Evolutionary conservation across 92 coral and sea anemone genomes (phyloP).

Genomic region (Palythoa heliodiscus): DNA sequence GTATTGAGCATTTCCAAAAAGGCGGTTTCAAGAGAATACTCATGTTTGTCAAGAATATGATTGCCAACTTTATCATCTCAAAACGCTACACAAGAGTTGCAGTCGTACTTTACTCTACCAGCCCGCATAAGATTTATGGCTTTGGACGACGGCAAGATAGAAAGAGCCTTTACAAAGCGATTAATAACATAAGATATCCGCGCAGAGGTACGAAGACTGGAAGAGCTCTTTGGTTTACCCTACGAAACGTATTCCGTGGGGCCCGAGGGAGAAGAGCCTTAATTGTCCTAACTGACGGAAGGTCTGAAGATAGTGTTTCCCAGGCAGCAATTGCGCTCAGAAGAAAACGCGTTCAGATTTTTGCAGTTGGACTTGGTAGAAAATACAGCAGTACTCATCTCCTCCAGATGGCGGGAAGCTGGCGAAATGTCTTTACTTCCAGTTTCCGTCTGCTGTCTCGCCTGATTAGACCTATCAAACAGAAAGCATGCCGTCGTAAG

Average conservation of each 20-base stretch:
- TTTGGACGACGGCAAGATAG: conserved; percentile 63
- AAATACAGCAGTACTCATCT: conserved; percentile 56
- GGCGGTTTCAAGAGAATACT: conserved; percentile 88
- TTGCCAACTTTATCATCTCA: conserved; percentile 73
- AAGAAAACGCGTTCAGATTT: conserved; percentile 61
- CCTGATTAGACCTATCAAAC: conserved; percentile 63
- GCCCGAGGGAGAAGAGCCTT: conserved; percentile 54
- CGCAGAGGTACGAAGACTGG: conserved; percentile 88
- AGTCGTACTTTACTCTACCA: conserved; percentile 70
- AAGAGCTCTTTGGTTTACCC: conserved; percentile 69
- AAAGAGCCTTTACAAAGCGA: conserved; percentile 51
- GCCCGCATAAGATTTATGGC: conserved; percentile 66
- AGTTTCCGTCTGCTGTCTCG: conserved; percentile 63
- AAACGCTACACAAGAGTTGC: conserved; percentile 75
- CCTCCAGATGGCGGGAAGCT: conserved; percentile 69
- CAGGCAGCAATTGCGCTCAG: conserved; percentile 69
- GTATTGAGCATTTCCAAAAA: conserved; percentile 80
- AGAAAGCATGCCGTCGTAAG: conserved; percentile 66
- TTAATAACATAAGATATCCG: conserved; percentile 78
- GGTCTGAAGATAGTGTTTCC: conserved; percentile 69
- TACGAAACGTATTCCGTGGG: conserved; percentile 61
- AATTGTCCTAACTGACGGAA: conserved; percentile 85
- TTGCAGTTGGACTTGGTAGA: conserved; percentile 80
- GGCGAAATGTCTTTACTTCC: conserved; percentile 64
- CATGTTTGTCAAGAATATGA: conserved; percentile 70